Percentiles rank a stretch among this genome's conserved stretches.
phyloP scores from a whole-genome alignment of 2,113 vertebrate species.

The Megalops atlanticus region DNA sequence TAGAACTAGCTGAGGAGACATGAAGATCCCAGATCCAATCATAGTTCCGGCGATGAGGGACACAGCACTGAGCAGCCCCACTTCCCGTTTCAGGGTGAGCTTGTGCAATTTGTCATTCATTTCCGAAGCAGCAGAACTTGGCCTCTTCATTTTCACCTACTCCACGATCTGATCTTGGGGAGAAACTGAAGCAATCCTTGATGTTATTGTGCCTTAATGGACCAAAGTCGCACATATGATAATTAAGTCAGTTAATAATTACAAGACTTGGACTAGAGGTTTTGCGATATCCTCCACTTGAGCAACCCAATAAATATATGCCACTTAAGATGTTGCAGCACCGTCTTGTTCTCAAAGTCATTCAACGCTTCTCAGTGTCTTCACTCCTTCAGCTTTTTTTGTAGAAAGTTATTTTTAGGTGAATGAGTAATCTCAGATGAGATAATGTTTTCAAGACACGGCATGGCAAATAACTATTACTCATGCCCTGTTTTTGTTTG shows the following conservation, averaged over 20 bases:
- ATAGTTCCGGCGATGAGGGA: slow-evolving; percentile 78
- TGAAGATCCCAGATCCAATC: slow-evolving; percentile 79
- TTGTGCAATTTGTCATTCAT: not conserved
- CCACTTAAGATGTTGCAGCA: not conserved
- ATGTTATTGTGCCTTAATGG: not conserved
- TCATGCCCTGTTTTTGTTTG: too few species aligned
- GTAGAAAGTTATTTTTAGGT: slow-evolving; percentile 4
- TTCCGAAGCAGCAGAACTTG: not conserved
- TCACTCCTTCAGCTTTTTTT: not conserved
- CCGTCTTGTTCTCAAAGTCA: too few species aligned
- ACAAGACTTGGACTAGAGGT: not conserved
- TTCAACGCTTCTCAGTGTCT: not conserved
- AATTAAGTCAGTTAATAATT: slow-evolving; percentile 4
- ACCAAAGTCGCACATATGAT: not conserved
- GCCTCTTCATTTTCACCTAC: not conserved
- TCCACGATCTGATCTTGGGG: not conserved
- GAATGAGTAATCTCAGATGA: slow-evolving; percentile 15
- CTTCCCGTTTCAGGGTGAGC: slow-evolving; percentile 53
- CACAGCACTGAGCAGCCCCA: slow-evolving; percentile 67
- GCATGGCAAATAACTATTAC: not conserved
- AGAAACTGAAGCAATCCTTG: not conserved
- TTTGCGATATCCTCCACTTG: not conserved
- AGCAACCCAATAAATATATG: not conserved
- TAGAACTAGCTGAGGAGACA: slow-evolving; percentile 76
- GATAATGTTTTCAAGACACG: not conserved